Conservation (phyloP, 2,888 invertebrate genomes). For the Eulithis testata region DNA sequence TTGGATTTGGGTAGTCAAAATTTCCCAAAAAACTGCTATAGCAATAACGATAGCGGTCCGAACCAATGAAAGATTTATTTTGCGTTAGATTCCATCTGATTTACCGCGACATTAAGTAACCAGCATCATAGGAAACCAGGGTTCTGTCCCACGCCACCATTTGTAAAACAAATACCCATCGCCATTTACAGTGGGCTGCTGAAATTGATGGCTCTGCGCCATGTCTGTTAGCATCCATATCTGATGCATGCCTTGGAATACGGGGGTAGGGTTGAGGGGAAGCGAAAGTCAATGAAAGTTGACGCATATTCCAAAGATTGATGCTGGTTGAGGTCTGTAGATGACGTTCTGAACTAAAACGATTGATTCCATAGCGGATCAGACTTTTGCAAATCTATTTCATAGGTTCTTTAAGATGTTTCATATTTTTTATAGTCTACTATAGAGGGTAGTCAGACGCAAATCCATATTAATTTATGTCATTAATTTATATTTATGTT, state of each 20-base stretch:
- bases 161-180: conserved; percentile 41
- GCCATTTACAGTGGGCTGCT: conserved; percentile 41
- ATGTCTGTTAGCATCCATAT: conserved; percentile 54
- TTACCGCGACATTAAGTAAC: not conserved
- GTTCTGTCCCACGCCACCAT: conserved; percentile 29
- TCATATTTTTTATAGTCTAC: too few species aligned
- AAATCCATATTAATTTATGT: too few species aligned
- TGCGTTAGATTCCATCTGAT: not conserved
- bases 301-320: conserved; percentile 40
- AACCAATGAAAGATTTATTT: too few species aligned
- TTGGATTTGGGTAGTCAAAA: too few species aligned
- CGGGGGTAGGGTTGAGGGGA: conserved; percentile 40
- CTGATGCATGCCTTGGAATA: conserved; percentile 65
- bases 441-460: too few species aligned
- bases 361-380: not conserved
- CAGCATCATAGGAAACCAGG: not conserved
- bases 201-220: conserved; percentile 47
- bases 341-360: not conserved
- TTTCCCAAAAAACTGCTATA: too few species aligned
- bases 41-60: too few species aligned
- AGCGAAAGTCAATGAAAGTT: conserved; percentile 50
- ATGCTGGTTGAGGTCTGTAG: conserved; percentile 13
- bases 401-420: too few species aligned
- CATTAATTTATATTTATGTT: too few species aligned
- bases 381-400: too few species aligned